Evolutionary conservation across 2,888 invertebrate genomes (phyloP), one percentile per base, ranked within the genome.

Genomic region (Thymelicus lineola): DNA sequence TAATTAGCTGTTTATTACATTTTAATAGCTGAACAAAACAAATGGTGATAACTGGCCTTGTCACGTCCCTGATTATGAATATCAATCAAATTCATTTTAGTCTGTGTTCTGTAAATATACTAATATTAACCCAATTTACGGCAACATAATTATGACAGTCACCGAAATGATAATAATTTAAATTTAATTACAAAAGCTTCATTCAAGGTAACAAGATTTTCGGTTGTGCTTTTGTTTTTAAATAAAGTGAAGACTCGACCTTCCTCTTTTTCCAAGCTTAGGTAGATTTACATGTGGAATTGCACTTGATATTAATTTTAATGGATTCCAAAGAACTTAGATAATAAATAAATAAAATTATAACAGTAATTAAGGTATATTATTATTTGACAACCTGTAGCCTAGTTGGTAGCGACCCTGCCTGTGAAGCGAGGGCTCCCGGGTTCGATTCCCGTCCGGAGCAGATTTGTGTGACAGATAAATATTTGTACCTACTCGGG

Each of bases 31-130:
- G 74, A 82, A 85, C 82, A 81, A 81, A 84, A 86, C 85, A 81
- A 76, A 78, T 76, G 76, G 70, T 72, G 77, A 80, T 80, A 82
- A 83, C 80, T 87, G 86, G 83, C 89, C 90, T 90, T 90, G 89
- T 86, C 86, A 82, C 73, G 77, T 76, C 82, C 76, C 78, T 84
- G 84, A 88, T 88, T 84, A 78, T 76, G 72, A 73, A 77, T 79
- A 84, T 87, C 83, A 86, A 86, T 87, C 88, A 86, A 76, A 79
- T 76, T 80, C 76, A 82, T 82, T 84, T 85, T 81, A 82, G 78
- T 78, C 81, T 74, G 70, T 76, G 73, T 77, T 79, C 81, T 83
- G 80, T 80, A 81, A 82, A 84, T 82, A 82, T 83, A 82, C 77
- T 77, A 79, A 73, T 77, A 74, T 75, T 81, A 81, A 71, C 79